Base-by-base conservation (phyloP, 2,797 vertebrate species). In the Jordanella pulchra region DNA sequence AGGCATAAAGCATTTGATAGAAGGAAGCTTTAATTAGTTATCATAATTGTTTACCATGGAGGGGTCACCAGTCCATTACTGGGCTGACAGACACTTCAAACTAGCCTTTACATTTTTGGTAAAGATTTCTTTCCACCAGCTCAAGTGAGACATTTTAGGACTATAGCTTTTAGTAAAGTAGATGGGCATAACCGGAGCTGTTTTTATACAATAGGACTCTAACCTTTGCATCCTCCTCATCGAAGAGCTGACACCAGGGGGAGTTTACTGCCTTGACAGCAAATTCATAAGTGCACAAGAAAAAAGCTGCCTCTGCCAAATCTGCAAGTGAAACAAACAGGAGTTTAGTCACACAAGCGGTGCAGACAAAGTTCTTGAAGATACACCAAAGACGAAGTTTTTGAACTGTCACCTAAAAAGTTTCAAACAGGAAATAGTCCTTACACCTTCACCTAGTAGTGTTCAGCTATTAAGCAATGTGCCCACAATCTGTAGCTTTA, bases 241-340 rank as follows among this genome's bases (percentile, higher is more conserved):
- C 97, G 79, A 98, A 96, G 78, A 99, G 93, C 1, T 80, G 92
- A 87, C 98, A 99, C 98, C 97, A 99, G 0, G 97, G 97, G 32
- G 44, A 65, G 17, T 47, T 65, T 12, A 65, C 17, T 21, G 15
- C 27, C 25, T 65, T 28, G 64, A 47, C 15, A 47, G 64, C 44
- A 65, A 65, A 47, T 28, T 65, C 64, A 21, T 47, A 65, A 30
- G 64, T 28, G 42, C 64, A 65, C 44, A 47, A 28, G 64, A 47
- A 11, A 65, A 65, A 65, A 2, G n/a, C 64, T 11, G 64, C 64
- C 44, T 65, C 44, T 23, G 96, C 92, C 87, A 96, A 93, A 85
- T 97, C 97, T 99, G 91, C n/a, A 48, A 30, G 64, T 21, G 15
- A 65, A 65, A 65, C 4, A 7, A 10, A 4, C 27, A 28, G 47